Conservation (phyloP, 2,888 invertebrate genomes). For the Lepetodrilus schrolli region DNA sequence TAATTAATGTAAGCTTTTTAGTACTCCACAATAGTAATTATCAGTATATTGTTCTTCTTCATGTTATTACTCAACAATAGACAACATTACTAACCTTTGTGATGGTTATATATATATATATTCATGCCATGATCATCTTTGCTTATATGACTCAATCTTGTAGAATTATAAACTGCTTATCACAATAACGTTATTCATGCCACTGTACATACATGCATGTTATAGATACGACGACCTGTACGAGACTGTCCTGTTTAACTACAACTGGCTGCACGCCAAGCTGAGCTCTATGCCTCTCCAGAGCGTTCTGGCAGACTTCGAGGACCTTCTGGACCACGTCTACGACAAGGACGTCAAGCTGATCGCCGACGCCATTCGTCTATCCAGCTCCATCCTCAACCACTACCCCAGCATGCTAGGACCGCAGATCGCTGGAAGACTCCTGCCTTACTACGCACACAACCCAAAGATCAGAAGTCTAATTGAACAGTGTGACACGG, state of each 20-base stretch:
- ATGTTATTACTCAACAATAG: too few species aligned
- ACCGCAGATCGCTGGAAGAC: constrained; percentile 91
- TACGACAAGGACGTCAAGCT: constrained; percentile 74
- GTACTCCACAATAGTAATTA: too few species aligned
- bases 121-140: too few species aligned
- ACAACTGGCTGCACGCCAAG: constrained; percentile 97
- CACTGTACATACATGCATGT: too few species aligned
- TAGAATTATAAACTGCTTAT: too few species aligned
- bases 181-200: too few species aligned
- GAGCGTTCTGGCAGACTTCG: constrained; percentile 94
- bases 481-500: constrained; percentile 90
- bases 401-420: constrained; percentile 96
- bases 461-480: constrained; percentile 88
- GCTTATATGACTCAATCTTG: too few species aligned
- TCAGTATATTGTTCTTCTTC: too few species aligned
- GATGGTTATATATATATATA: too few species aligned
- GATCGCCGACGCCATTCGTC: constrained; percentile 78
- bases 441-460: constrained; percentile 94
- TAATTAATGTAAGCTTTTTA: too few species aligned
- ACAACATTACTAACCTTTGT: too few species aligned
- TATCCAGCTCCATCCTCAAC: constrained; percentile 94
- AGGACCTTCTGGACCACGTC: constrained; percentile 82
- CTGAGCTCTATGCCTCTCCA: constrained; percentile 95
- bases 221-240: constrained; percentile 71
- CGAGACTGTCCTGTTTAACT: constrained; percentile 83